phyloP scores from a whole-genome alignment of 2,113 vertebrate species.

The Heteronetta atricapilla region DNA sequence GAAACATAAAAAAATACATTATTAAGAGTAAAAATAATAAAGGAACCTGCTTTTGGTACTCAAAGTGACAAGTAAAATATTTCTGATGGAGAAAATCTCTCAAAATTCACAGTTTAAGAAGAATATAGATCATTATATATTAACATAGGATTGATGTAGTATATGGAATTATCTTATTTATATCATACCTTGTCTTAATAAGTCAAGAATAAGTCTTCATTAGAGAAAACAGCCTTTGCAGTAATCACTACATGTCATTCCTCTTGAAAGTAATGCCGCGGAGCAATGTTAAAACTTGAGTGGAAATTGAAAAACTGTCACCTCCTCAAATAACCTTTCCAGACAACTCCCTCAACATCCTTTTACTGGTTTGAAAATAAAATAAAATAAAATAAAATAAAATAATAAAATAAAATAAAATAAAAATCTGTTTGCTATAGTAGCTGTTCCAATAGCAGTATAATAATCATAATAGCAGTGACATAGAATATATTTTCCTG shows the following conservation, averaged over 20 bases:
- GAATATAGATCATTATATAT: background rate
- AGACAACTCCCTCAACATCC: background rate
- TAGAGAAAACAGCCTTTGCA: background rate
- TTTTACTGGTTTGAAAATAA: background rate
- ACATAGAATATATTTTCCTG: background rate
- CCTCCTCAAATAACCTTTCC: background rate
- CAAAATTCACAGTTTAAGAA: background rate
- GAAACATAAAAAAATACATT: background rate
- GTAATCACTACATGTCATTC: background rate
- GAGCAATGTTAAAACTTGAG: background rate
- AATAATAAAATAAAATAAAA: background rate
- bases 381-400: background rate
- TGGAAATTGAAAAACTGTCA: background rate
- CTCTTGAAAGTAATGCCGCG: background rate
- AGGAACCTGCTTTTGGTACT: fast-evolving
- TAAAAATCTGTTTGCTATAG: background rate
- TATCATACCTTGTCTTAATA: background rate
- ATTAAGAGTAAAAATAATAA: background rate
- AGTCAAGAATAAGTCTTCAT: background rate
- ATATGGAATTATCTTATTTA: background rate
- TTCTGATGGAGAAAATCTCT: background rate
- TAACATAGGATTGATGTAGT: background rate
- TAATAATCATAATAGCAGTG: background rate
- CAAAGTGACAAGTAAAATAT: background rate
- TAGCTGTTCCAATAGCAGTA: background rate